These are phyloP conservation scores for Helogale parvula DNA, from an alignment of 2,113 vertebrate genomes.

Conservation along the genomic window DNA sequence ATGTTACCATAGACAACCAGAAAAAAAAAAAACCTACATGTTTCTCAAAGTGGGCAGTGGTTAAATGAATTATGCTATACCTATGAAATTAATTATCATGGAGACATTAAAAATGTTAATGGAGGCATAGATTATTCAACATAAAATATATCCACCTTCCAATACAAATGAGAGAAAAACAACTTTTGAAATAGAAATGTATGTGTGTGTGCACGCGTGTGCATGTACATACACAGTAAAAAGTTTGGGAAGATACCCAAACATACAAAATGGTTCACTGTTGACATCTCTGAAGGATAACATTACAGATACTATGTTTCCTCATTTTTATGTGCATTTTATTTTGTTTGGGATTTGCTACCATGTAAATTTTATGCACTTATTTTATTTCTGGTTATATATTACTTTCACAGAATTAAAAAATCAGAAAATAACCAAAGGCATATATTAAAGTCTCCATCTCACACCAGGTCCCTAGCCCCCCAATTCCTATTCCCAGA, in stretches of 20 bases:
- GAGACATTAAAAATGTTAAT: constrained; percentile 9
- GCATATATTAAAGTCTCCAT: not conserved
- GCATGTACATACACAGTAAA: not conserved
- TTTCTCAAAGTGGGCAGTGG: not conserved
- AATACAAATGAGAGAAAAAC: not conserved
- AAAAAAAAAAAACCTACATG: not conserved
- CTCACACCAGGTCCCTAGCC: not conserved
- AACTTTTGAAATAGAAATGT: constrained; percentile 5
- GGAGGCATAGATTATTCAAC: not conserved
- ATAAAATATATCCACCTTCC: not conserved
- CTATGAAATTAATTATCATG: not conserved
- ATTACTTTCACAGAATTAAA: not conserved
- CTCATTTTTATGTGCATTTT: constrained; percentile 23
- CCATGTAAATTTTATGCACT: not conserved
- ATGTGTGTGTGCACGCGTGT: not conserved
- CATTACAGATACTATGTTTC: not conserved
- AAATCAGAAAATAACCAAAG: constrained; percentile 20
- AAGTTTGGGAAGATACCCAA: not conserved
- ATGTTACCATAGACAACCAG: constrained; percentile 16
- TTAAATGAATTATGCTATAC: constrained; percentile 4
- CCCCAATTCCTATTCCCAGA: not conserved
- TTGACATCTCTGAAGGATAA: not conserved
- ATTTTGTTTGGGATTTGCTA: not conserved
- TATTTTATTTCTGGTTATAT: constrained; percentile 24
- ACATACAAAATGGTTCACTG: not conserved